These are phyloP conservation scores for Brachionus calyciflorus DNA, from an alignment of 1,140 invertebrate genomes.

Conservation along the genomic window DNA sequence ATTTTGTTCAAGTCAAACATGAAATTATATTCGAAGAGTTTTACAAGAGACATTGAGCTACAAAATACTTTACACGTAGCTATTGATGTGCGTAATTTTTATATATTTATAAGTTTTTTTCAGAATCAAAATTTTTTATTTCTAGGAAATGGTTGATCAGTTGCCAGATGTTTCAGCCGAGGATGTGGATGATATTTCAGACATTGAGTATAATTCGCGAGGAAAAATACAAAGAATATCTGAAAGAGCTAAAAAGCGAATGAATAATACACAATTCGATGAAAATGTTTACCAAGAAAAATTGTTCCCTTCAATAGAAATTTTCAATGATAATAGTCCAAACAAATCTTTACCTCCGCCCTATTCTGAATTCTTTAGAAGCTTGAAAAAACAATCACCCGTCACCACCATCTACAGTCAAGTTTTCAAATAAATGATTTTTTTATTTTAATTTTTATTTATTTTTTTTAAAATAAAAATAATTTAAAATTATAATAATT, in stretches of 20 bases:
- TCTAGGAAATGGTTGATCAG: not conserved
- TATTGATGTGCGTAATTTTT: not conserved
- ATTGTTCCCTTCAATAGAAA: not conserved
- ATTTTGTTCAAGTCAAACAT: conserved; percentile 5
- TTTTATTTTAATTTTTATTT: not conserved
- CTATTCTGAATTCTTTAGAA: not conserved
- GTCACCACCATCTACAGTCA: too few relatives aligned
- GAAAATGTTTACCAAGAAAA: too few relatives aligned
- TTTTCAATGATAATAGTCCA: not conserved
- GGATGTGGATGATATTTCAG: not conserved
- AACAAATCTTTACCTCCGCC: not conserved
- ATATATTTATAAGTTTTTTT: not conserved
- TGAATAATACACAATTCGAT: too few relatives aligned
- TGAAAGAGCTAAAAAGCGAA: not conserved
- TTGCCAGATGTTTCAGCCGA: not conserved
- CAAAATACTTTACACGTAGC: not conserved
- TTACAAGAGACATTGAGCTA: too few relatives aligned
- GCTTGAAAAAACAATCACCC: not conserved
- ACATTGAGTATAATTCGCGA: not conserved
- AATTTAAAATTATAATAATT: too few relatives aligned
- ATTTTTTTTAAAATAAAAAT: too few relatives aligned
- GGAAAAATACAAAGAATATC: not conserved
- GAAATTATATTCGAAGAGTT: not conserved
- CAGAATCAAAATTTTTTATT: not conserved
- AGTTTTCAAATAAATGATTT: conserved; percentile 1